Evolutionary conservation across 2,888 invertebrate genomes (phyloP), one percentile per base, ranked within the genome.

Genomic region (Drosophila rubida): DNA sequence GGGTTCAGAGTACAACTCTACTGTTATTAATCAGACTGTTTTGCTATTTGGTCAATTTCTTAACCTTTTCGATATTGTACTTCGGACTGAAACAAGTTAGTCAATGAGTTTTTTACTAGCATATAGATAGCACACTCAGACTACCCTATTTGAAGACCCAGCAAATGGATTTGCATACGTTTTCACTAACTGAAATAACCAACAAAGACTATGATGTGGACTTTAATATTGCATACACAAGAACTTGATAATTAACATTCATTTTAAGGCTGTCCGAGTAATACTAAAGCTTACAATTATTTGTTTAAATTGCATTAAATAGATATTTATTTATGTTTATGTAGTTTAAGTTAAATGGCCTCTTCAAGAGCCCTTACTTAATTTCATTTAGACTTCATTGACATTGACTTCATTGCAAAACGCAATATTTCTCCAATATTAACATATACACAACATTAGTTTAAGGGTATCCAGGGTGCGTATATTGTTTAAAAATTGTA

Each of bases 11-110:
- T 55, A 32, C 30, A 41, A 30, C 27, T 22, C 32, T 19, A 0
- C 25, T 50, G 50, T 53, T 54, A 49, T 13, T 59, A 68, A 53
- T 19, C 13, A n/a, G 19, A n/a, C 4, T 32, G 35, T 19, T 13
- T 48, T 16, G 22, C 13, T 13, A 30, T 25, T 45, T 39, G 27
- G 32, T 13, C 14, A 49, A 27, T n/a, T n/a, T n/a, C n/a, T 41
- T 13, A 58, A 66, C 23, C 45, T 58, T 25, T 61, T 22, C 16
- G 41, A 19, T 51, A 57, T 49, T 68, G 55, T 8, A 68, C 78
- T 66, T 67, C 51, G 51, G 2, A 4, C 13, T 23, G 4, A 30
- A 45, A 57, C 19, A 30, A 30, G 44, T 51, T 39, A 50, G 37
- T 64, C 23, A 30, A 6, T 19, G 5, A 19, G 16, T 23, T n/a